Conservation (phyloP, 2,797 vertebrate genomes). For the Thunnus albacares region DNA sequence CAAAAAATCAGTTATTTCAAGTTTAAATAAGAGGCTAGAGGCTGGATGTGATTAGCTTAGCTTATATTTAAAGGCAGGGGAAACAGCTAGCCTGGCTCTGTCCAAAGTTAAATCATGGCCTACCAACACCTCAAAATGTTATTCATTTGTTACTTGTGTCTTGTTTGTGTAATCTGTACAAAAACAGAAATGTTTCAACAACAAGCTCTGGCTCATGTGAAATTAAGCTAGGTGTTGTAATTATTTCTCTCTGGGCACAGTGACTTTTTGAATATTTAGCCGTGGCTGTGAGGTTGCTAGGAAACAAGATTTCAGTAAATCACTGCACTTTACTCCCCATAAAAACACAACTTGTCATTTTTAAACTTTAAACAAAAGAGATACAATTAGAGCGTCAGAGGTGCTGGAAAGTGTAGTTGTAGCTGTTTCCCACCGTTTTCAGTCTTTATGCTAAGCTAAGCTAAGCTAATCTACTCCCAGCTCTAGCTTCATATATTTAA, state of each 20-base stretch:
- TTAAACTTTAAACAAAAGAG: too few relatives aligned
- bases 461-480: neutral
- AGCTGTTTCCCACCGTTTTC: too few relatives aligned
- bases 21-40: neutral
- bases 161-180: neutral
- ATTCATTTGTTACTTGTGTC: neutral
- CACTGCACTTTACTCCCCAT: neutral
- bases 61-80: neutral
- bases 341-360: too few relatives aligned
- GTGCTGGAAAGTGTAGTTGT: too few relatives aligned
- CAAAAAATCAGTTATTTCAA: neutral
- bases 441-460: too few relatives aligned
- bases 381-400: neutral
- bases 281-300: neutral
- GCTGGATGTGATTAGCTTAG: neutral
- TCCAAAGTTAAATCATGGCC: too few relatives aligned
- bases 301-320: slow-evolving; percentile 25
- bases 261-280: too few relatives aligned
- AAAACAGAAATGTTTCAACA: neutral
- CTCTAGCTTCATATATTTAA: neutral
- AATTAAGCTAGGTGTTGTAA: neutral
- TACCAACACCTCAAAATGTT: neutral
- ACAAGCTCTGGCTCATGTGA: neutral
- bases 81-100: neutral
- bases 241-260: slow-evolving; percentile 18